Evolutionary conservation across 92 coral and sea anemone genomes (phyloP).

Genomic region (Metridium senile): DNA sequence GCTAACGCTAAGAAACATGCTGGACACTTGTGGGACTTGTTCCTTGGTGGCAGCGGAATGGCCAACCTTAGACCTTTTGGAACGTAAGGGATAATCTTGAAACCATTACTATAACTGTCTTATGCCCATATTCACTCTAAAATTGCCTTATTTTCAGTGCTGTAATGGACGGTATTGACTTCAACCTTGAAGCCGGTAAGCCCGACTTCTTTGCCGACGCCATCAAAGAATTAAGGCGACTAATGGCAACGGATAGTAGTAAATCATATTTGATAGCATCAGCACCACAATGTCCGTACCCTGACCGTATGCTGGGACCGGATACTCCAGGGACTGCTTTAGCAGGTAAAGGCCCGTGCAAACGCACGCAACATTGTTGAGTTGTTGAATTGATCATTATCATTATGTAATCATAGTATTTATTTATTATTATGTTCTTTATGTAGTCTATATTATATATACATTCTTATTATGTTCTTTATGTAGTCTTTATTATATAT

Average conservation of each 20-base stretch:
- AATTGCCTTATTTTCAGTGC: slow-evolving; percentile 32
- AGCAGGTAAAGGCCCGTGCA: slow-evolving; percentile 47
- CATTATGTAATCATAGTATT: too few relatives aligned
- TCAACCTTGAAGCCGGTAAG: slow-evolving; percentile 48
- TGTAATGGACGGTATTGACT: slow-evolving; percentile 59
- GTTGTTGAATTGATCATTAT: too few relatives aligned
- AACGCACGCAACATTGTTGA: too few relatives aligned
- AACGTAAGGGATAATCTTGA: slow-evolving; percentile 10
- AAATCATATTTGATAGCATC: slow-evolving; percentile 44
- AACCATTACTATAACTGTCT: background rate
- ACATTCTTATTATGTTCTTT: too few relatives aligned
- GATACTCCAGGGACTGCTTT: slow-evolving; percentile 38
- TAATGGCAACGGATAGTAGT: slow-evolving; percentile 39
- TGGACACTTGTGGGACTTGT: slow-evolving; percentile 30
- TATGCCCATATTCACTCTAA: too few relatives aligned
- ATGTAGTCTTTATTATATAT: too few relatives aligned
- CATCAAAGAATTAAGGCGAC: slow-evolving; percentile 33
- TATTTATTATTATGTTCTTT: too few relatives aligned
- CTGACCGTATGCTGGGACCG: slow-evolving; percentile 57
- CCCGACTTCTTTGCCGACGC: slow-evolving; percentile 39
- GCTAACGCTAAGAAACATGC: slow-evolving; percentile 26
- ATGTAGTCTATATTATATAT: too few relatives aligned
- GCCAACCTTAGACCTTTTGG: slow-evolving; percentile 34
- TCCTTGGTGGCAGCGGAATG: slow-evolving; percentile 36
- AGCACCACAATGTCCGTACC: slow-evolving; percentile 59